A percentile compares a stretch with the other conserved stretches of the same genome.
phyloP scores from a whole-genome alignment of 1,140 invertebrate species.

The Drosophila sucinea region DNA sequence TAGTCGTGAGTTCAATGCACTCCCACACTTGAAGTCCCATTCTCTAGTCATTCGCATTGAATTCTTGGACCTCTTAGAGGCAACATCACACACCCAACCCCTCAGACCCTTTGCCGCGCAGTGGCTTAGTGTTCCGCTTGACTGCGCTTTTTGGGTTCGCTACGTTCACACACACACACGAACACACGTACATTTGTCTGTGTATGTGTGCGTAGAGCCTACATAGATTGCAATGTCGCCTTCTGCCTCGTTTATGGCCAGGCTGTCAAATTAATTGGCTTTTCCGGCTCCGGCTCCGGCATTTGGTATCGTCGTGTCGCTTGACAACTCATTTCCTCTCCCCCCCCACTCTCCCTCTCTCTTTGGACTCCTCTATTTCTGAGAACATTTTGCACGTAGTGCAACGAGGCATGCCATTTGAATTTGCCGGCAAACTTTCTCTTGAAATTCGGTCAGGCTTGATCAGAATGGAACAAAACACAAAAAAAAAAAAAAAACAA shows the following conservation, averaged over 20 bases:
- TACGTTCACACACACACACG: background rate
- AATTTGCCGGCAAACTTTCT: constrained; percentile 19
- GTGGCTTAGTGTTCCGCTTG: constrained; percentile 54
- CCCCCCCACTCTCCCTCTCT: background rate
- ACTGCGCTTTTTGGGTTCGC: constrained; percentile 43
- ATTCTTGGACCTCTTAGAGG: constrained; percentile 9
- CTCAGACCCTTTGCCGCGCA: background rate
- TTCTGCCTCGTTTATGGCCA: constrained; percentile 56
- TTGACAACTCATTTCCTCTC: constrained; percentile 67
- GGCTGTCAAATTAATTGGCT: constrained; percentile 79
- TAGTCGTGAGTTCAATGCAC: constrained; percentile 13
- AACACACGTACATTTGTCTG: background rate
- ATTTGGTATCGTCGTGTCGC: constrained; percentile 19
- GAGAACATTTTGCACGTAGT: constrained; percentile 22
- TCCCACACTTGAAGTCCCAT: constrained; percentile 30
- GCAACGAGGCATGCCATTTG: constrained; percentile 33
- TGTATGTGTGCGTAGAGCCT: constrained; percentile 11
- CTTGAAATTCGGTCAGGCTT: constrained; percentile 15
- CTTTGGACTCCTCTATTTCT: background rate
- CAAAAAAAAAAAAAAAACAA: background rate
- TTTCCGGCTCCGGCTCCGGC: constrained; percentile 63
- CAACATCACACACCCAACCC: background rate
- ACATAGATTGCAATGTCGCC: constrained; percentile 12
- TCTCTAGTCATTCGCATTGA: constrained; percentile 3
- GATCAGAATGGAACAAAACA: constrained; percentile 4